These are phyloP conservation scores for Centropus unirufus DNA, from an alignment of 2,113 vertebrate species.

Conservation along the genomic window DNA sequence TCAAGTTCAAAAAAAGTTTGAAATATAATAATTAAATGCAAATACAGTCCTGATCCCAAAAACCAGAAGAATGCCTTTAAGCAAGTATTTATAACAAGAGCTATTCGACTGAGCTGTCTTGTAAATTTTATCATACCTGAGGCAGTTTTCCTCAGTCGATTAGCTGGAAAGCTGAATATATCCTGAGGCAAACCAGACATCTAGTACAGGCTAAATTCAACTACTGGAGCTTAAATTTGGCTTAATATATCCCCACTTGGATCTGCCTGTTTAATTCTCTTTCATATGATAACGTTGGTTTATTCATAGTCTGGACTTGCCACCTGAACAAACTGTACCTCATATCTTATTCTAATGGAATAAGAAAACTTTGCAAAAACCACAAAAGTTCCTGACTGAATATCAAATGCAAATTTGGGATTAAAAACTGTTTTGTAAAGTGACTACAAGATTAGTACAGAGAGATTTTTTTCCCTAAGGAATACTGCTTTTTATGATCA, in stretches of 20 bases:
- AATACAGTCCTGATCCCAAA: constrained; percentile 78
- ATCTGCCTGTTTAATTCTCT: constrained; percentile 87
- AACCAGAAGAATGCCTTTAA: constrained; percentile 82
- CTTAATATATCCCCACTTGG: constrained; percentile 96
- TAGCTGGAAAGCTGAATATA: constrained; percentile 81
- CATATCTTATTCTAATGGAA: constrained; percentile 73
- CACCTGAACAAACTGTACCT: constrained; percentile 76
- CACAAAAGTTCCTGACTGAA: constrained; percentile 64
- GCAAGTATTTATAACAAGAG: constrained; percentile 87
- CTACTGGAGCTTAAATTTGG: constrained; percentile 87
- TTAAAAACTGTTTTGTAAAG: constrained; percentile 55
- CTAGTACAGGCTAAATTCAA: constrained; percentile 87
- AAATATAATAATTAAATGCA: constrained; percentile 83
- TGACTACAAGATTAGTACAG: constrained; percentile 8
- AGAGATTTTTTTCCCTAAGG: constrained; percentile 22
- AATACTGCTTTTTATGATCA: constrained; percentile 36
- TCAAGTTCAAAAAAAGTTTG: constrained; percentile 75
- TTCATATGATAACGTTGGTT: constrained; percentile 80
- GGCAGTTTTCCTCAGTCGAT: constrained; percentile 82
- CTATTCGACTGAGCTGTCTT: constrained; percentile 78
- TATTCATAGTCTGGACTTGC: constrained; percentile 76
- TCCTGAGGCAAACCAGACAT: constrained; percentile 89
- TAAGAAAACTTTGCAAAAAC: constrained; percentile 69
- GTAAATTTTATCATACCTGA: constrained; percentile 90
- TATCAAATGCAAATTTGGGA: constrained; percentile 57